Evolutionary conservation across 2,888 invertebrate species (phyloP).

Genomic region (Chaitophorus viminalis): DNA sequence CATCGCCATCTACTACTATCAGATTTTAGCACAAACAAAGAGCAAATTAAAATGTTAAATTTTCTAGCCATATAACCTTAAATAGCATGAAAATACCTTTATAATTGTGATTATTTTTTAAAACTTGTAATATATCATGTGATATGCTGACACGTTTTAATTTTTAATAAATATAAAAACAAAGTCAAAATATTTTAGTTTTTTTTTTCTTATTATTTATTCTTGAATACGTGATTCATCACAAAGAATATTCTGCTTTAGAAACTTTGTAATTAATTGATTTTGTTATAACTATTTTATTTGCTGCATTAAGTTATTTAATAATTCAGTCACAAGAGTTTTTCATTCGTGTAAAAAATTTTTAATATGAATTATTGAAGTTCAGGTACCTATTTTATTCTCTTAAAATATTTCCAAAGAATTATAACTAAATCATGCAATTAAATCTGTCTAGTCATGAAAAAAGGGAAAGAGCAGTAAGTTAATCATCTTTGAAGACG

Average conservation of each 20-base stretch:
- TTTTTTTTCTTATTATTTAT: neutral
- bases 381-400: slow-evolving; percentile 12
- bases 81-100: no score
- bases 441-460: slow-evolving; percentile 7
- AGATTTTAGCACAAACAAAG: no score
- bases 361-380: neutral
- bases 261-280: slow-evolving; percentile 41
- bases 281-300: slow-evolving; percentile 35
- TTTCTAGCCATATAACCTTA: no score
- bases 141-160: no score
- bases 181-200: neutral
- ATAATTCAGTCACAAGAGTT: neutral
- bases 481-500: slow-evolving; percentile 20
- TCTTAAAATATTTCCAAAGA: neutral
- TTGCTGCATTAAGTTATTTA: slow-evolving; percentile 11
- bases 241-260: neutral
- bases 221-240: neutral
- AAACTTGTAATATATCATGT: no score
- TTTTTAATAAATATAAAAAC: no score
- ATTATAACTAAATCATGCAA: slow-evolving; percentile 34
- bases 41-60: no score
- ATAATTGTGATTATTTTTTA: no score
- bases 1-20: no score
- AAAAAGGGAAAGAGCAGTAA: neutral
- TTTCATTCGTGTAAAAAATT: neutral